phyloP scores from a whole-genome alignment of 2,113 vertebrate genomes.

The Hiodon alosoides region DNA sequence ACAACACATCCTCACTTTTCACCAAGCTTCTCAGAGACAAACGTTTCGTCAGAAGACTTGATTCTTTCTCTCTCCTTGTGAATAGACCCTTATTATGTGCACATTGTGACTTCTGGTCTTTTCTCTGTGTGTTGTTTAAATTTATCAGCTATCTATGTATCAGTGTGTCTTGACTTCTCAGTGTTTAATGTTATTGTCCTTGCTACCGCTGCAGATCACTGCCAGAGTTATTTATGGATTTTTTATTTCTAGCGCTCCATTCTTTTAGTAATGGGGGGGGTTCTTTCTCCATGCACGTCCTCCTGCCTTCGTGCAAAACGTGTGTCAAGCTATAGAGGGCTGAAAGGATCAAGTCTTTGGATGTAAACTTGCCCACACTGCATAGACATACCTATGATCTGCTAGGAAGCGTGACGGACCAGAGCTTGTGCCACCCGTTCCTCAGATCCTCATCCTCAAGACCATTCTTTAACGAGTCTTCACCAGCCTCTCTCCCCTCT shows the following conservation, averaged over 20 bases:
- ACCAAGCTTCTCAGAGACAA: neutral
- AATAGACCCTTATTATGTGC: neutral
- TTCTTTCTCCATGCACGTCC: constrained; percentile 36
- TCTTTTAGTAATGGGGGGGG: constrained; percentile 24
- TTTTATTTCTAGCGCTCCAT: constrained; percentile 28
- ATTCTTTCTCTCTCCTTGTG: constrained; percentile 42
- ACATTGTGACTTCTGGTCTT: constrained; percentile 9
- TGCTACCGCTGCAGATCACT: neutral
- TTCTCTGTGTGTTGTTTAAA: neutral
- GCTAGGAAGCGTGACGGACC: neutral
- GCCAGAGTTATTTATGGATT: constrained; percentile 14
- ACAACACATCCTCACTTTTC: neutral
- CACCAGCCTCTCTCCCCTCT: neutral
- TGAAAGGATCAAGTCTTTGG: constrained; percentile 57
- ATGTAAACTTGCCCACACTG: neutral
- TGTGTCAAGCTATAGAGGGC: constrained; percentile 26
- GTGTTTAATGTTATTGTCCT: neutral
- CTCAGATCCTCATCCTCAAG: neutral
- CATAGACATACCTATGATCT: neutral
- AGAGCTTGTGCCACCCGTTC: neutral
- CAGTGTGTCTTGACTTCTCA: neutral
- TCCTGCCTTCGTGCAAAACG: constrained; percentile 31
- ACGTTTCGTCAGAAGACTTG: constrained; percentile 43
- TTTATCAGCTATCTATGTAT: neutral
- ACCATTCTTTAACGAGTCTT: neutral